These are phyloP conservation scores for Penaeus chinensis DNA, from an alignment of 1,140 invertebrate genomes.

Conservation along the genomic window DNA sequence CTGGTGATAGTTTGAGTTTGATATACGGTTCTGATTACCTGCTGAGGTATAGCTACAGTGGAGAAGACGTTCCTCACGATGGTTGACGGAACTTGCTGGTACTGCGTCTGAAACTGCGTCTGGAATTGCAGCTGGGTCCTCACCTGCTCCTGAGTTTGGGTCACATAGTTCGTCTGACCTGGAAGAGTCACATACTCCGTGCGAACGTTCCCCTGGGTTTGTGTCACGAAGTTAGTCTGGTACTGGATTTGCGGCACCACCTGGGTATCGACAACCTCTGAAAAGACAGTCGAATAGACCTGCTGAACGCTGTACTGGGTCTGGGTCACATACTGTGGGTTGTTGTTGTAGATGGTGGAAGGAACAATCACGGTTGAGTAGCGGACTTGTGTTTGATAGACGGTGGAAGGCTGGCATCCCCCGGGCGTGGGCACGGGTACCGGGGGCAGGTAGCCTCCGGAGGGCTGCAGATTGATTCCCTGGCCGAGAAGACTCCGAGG, in stretches of 20 bases:
- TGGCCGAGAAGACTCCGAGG: slow-evolving; percentile 23
- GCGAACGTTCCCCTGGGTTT: background rate
- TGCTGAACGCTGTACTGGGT: slow-evolving; percentile 30
- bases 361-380: slow-evolving; percentile 43
- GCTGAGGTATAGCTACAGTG: slow-evolving; percentile 30
- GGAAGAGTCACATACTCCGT: slow-evolving; percentile 31
- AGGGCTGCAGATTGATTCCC: slow-evolving; percentile 26
- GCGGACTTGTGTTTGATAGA: slow-evolving; percentile 22
- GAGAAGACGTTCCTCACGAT: slow-evolving; percentile 39
- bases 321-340: slow-evolving; percentile 30
- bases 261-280: slow-evolving; percentile 29
- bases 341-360: slow-evolving; percentile 36
- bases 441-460: slow-evolving; percentile 31
- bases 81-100: slow-evolving; percentile 35
- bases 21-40: slow-evolving; percentile 47
- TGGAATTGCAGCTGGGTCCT: slow-evolving; percentile 37
- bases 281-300: slow-evolving; percentile 36
- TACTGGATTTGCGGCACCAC: slow-evolving; percentile 28
- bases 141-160: slow-evolving; percentile 30
- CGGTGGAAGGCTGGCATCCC: background rate
- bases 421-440: background rate
- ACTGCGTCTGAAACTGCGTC: slow-evolving; percentile 15
- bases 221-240: slow-evolving; percentile 42
- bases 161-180: slow-evolving; percentile 33
- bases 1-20: slow-evolving; percentile 42